Evolutionary conservation across 2,888 invertebrate genomes (phyloP).

Genomic region (Byasa hedistus): DNA sequence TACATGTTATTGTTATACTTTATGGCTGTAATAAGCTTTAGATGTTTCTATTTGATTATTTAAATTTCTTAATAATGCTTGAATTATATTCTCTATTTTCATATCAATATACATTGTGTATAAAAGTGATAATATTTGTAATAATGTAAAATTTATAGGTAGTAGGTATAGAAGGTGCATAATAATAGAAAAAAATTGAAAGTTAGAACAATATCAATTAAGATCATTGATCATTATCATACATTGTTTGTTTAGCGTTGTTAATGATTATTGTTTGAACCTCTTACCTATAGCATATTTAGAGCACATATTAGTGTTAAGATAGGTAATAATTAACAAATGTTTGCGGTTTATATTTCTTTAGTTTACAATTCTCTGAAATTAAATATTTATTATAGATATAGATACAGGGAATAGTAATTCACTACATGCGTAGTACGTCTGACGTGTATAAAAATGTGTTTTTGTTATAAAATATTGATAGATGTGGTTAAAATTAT

Average conservation of each 20-base stretch:
- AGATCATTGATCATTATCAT: constrained; percentile 33
- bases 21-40: constrained; percentile 15
- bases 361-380: neutral
- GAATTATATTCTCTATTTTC: no score
- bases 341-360: neutral
- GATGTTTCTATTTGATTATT: neutral
- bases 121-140: neutral
- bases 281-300: constrained; percentile 5
- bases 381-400: no score
- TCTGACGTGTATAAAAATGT: no score
- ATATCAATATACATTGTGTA: neutral
- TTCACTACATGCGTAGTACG: no score
- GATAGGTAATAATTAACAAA: neutral
- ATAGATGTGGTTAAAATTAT: constrained; percentile 32
- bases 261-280: constrained; percentile 29
- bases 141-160: neutral
- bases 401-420: no score
- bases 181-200: neutral
- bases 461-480: no score
- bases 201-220: constrained; percentile 18
- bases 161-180: neutral
- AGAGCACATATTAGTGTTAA: neutral
- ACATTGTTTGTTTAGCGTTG: constrained; percentile 25
- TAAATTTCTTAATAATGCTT: neutral
- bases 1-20: neutral